Base-by-base conservation (phyloP, 2,797 vertebrate species). In the Pterois miles region DNA sequence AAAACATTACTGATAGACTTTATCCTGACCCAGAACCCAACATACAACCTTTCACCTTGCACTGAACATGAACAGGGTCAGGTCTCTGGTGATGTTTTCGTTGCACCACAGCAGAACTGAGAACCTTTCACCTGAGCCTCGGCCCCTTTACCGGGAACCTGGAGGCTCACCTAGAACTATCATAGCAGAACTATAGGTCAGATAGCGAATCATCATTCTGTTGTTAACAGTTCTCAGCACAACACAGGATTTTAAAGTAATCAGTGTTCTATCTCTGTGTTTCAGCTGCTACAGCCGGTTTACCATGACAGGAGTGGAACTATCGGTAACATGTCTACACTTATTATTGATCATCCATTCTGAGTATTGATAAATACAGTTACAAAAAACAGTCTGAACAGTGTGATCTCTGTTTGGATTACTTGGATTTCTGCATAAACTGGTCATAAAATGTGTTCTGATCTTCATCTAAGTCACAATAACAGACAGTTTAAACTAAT, bases 271-370 rank as follows among this genome's bases (percentile, higher is more conserved):
- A 3, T 53, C 11, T 81, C 23, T 86, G 4, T 78, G 14, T 92
- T 93, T 29, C 91, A 98, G 97, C 93, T 97, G 66, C 91, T 97
- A 90, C 94, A 96, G 76, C 95, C 96, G 0, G 90, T 97, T 68
- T 97, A 95, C 70, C 96, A 95, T 1, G 96, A 97, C 82, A 89
- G 94, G 8, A 85, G 72, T n/a, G 94, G 80, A 23, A 88, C 92
- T 0, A 81, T 94, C 0, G 92, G 97, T 98, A 86, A 89, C 56
- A 34, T 11, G 36, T 38, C 36, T 3, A 38, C 36, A 11, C 36
- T 38, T 3, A 12, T 38, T 13, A 33, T 13, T 38, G 36, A 38
- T 11, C 36, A 38, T 11, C 36, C 12, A 4, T 11, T 38, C 36
- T 38, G 10, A 38, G 16, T 6, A 27, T 18, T 52, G 2, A 16